Evolutionary conservation across 2,888 invertebrate species (phyloP), one percentile per base, ranked within the genome.

Genomic region (Macrophya annulata): DNA sequence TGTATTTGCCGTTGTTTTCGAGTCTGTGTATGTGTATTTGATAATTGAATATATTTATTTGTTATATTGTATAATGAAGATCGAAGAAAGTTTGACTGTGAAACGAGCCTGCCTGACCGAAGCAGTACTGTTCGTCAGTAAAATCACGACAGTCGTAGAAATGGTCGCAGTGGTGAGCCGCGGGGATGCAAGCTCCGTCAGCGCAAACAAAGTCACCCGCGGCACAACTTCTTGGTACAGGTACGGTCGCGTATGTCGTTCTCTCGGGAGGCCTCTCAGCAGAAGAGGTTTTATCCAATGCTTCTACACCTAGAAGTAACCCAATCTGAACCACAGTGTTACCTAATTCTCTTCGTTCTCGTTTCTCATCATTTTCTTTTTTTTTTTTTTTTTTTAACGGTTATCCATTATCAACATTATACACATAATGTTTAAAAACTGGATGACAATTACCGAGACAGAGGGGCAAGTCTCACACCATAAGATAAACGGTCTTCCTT

Each of bases 81-180:
- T 68, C 21, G 62, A 62, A 62, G 45, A 87, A 31, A 77, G 84
- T 65, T 84, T 48, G 48, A 85, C 31, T 77, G 45, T 85, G 68
- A 65, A 84, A 55, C 71, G 85, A 84, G 87, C 88, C 90, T 87
- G 87, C 91, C 95, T 95, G 95, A 95, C 94, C 94, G 95, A 96
- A 95, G 95, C 98, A 98, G 95, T 97, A 97, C 94, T 97, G 97
- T 95, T 98, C 98, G 94, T 98, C 98, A 92, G 97, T 97, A 96
- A 97, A 97, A 95, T 98, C 97, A 94, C 95, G 95, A 95, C 98
- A 98, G 95, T 98, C 97, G 96, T 97, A 97, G 95, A 96, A 96
- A 95, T 97, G 97, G 96, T 98, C 98, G 95, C 98, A 98, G 93
- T 96, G 96, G 91, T 96, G 96, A 89, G 95, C 94, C 93, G 95